phyloP scores from a whole-genome alignment of 2,888 invertebrate species.

The Norana najaformis region DNA sequence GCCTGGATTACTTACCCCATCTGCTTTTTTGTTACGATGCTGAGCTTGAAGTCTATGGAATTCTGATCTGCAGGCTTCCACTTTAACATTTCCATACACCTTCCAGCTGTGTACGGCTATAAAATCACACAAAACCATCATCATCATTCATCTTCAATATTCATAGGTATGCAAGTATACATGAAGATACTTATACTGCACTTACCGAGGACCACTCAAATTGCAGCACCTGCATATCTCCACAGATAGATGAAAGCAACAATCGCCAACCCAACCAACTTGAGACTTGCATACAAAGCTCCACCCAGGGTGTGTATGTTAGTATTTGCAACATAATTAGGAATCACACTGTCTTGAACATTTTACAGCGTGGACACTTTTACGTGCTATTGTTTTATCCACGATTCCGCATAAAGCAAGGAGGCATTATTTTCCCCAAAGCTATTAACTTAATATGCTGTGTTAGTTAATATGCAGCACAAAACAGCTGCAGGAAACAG shows the following conservation, averaged over 20 bases:
- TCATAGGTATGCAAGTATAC: no score
- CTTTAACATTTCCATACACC: slow-evolving; percentile 83
- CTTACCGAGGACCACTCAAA: neutral
- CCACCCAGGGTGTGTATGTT: neutral
- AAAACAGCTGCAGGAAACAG: no score
- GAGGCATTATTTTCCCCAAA: no score
- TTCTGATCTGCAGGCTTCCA: slow-evolving; percentile 96
- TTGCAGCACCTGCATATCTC: neutral
- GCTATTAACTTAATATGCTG: no score
- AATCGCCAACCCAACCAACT: no score
- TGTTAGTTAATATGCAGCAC: no score
- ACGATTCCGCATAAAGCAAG: no score
- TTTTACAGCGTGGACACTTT: no score
- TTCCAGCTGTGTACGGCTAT: slow-evolving; percentile 82
- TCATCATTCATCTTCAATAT: neutral
- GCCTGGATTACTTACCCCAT: slow-evolving; percentile 56
- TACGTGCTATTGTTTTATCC: no score
- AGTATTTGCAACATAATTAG: neutral
- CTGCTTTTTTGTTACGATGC: slow-evolving; percentile 71
- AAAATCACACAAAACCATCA: neutral
- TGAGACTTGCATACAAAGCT: neutral
- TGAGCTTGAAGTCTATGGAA: slow-evolving; percentile 91
- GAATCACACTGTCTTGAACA: neutral
- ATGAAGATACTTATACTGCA: no score
- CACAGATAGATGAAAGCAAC: neutral